A percentile compares a stretch with the other conserved stretches of the same genome.
phyloP scores from a whole-genome alignment of 1,140 invertebrate species.

The Periplaneta americana region DNA sequence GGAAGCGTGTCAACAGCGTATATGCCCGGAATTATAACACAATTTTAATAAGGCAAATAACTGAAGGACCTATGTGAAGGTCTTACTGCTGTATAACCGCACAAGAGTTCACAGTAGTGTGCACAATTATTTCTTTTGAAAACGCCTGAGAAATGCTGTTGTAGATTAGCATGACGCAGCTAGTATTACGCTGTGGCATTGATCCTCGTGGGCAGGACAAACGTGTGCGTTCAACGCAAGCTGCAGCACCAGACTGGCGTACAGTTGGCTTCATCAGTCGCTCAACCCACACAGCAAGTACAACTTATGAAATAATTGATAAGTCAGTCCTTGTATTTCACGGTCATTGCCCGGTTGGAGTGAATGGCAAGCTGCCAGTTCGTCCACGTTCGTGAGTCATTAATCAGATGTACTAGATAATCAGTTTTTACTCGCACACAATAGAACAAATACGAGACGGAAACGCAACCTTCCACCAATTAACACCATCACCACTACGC shows the following conservation, averaged over 20 bases:
- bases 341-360: background rate
- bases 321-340: background rate
- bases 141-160: no score
- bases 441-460: no score
- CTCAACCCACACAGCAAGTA: background rate
- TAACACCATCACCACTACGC: no score
- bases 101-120: no score
- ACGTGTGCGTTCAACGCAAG: background rate
- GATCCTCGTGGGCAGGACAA: background rate
- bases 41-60: no score
- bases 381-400: background rate
- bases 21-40: no score
- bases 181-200: background rate
- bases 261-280: background rate
- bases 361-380: background rate
- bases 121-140: no score
- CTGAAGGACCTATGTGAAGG: no score
- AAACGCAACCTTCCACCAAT: no score
- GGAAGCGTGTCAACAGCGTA: no score
- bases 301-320: no score
- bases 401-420: background rate
- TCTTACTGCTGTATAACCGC: no score
- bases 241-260: background rate
- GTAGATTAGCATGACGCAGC: background rate
- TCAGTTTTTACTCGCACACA: background rate